Evolutionary conservation across 2,113 vertebrate species (phyloP).

Genomic region (Gavialis gangeticus): DNA sequence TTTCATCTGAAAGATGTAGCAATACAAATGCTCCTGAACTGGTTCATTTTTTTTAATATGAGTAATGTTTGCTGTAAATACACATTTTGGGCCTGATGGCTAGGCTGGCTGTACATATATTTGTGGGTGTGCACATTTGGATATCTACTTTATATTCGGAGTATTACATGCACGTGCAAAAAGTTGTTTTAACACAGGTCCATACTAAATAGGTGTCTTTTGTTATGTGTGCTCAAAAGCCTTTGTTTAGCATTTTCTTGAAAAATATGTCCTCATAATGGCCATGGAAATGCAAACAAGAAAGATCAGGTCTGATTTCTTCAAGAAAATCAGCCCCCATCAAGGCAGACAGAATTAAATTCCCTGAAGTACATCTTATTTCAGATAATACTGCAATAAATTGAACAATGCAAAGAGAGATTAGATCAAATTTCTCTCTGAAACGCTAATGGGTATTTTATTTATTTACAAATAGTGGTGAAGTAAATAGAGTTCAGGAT

Average conservation of each 20-base stretch:
- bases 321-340: background rate
- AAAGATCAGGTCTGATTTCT: background rate
- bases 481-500: background rate
- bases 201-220: background rate
- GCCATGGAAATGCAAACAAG: background rate
- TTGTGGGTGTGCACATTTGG: background rate
- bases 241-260: background rate
- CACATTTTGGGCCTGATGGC: background rate
- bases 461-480: background rate
- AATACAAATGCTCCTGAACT: background rate
- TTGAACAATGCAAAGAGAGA: background rate
- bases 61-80: background rate
- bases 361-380: background rate
- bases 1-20: background rate
- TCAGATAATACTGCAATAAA: background rate
- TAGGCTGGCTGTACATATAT: background rate
- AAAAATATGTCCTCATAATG: background rate
- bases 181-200: background rate
- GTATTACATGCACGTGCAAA: rapidly evolving
- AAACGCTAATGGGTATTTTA: background rate
- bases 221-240: background rate
- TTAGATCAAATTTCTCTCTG: background rate
- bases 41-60: rapidly evolving
- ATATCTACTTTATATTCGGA: background rate
- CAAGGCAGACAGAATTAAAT: background rate